Percentiles rank a stretch among this genome's conserved stretches.
phyloP scores from a whole-genome alignment of 2,113 vertebrate species.

The Pteruthius melanotis region DNA sequence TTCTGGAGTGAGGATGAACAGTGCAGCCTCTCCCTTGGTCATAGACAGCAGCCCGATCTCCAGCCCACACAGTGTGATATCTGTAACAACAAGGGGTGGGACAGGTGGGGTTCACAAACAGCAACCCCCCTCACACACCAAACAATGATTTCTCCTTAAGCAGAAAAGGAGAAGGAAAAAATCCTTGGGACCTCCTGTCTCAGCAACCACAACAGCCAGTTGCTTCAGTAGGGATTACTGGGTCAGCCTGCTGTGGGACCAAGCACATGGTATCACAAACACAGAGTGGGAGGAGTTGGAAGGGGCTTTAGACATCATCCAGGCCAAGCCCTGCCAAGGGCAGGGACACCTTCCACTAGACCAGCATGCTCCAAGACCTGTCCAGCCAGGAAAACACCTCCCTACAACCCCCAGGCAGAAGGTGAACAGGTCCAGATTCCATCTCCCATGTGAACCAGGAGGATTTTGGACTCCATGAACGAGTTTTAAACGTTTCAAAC shows the following conservation, averaged over 20 bases:
- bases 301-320: background rate
- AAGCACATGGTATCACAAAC: background rate
- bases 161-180: background rate
- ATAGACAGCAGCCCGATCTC: constrained; percentile 86
- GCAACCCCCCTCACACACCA: rapidly evolving
- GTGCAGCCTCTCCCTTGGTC: constrained; percentile 85
- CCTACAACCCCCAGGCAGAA: background rate
- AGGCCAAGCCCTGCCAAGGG: background rate
- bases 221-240: rapidly evolving
- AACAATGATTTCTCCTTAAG: background rate
- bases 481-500: background rate
- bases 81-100: constrained; percentile 50
- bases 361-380: background rate
- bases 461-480: background rate
- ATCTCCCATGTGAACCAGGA: background rate
- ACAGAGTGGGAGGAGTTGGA: background rate
- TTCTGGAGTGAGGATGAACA: constrained; percentile 79
- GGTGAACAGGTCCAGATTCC: background rate
- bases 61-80: constrained; percentile 85
- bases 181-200: background rate
- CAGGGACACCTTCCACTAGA: background rate
- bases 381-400: background rate
- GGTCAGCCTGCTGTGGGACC: background rate
- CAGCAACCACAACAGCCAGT: background rate
- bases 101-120: background rate